A percentile compares a stretch with the other conserved stretches of the same genome.
Evolutionary conservation across 2,113 vertebrate species (phyloP).

Genomic region (Silurus asotus): DNA sequence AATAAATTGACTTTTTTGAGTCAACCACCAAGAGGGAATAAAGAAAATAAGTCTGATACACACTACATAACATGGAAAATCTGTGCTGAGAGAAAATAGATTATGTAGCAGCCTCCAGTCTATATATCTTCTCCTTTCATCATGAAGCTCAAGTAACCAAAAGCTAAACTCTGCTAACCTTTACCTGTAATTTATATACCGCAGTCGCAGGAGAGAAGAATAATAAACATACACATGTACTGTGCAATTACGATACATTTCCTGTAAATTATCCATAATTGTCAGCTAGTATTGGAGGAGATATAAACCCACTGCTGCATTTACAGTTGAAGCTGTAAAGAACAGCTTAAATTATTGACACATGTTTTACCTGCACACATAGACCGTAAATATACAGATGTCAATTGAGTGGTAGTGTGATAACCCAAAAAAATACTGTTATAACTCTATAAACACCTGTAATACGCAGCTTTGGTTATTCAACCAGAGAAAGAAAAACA

Average conservation of each 20-base stretch:
- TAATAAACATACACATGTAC: slow-evolving; percentile 50
- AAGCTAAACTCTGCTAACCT: slow-evolving; percentile 36
- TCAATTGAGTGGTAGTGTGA: neutral
- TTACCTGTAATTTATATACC: slow-evolving; percentile 50
- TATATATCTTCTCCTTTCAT: neutral
- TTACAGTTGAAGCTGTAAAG: neutral
- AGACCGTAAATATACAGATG: slow-evolving; percentile 2
- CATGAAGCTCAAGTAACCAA: slow-evolving; percentile 30
- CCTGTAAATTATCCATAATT: slow-evolving; percentile 52
- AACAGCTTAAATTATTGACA: slow-evolving; percentile 19
- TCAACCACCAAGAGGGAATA: slow-evolving; percentile 2
- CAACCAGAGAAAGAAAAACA: neutral
- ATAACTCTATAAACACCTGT: neutral
- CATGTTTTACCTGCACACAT: slow-evolving; percentile 17
- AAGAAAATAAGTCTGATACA: neutral
- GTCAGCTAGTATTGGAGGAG: slow-evolving; percentile 29
- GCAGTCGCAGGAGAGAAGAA: slow-evolving; percentile 43
- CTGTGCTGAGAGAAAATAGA: neutral
- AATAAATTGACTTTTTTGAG: neutral
- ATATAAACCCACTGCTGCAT: slow-evolving; percentile 32
- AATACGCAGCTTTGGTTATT: neutral
- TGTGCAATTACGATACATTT: slow-evolving; percentile 51
- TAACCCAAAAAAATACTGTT: neutral
- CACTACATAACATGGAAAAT: neutral
- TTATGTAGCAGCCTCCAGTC: slow-evolving; percentile 8